Percentiles rank a stretch among this genome's conserved stretches.
Evolutionary conservation across 1,140 invertebrate genomes (phyloP).

Genomic region (Drosophila elegans): DNA sequence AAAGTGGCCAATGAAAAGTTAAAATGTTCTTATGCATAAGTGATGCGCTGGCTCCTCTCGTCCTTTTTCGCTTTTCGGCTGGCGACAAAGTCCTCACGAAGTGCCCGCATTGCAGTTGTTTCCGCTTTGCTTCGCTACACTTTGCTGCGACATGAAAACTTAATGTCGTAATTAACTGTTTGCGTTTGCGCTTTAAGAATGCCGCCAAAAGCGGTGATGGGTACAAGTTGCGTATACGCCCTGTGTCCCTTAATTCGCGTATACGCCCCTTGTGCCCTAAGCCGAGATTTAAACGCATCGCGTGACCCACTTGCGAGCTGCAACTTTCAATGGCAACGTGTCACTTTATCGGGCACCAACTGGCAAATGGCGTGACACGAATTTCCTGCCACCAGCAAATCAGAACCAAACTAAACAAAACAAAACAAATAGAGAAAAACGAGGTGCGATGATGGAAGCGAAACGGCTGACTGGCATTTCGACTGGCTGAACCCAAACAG

Average conservation of each 20-base stretch:
- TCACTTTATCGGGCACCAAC: slow-evolving; percentile 58
- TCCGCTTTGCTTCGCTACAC: slow-evolving; percentile 43
- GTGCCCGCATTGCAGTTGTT: slow-evolving; percentile 78
- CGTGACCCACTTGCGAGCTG: slow-evolving; percentile 55
- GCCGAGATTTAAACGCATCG: slow-evolving; percentile 48
- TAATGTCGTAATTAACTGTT: slow-evolving; percentile 82
- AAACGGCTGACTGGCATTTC: slow-evolving; percentile 36
- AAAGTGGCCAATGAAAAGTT: slow-evolving; percentile 80
- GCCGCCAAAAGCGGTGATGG: slow-evolving; percentile 32
- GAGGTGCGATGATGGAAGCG: slow-evolving; percentile 3
- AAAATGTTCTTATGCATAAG: slow-evolving; percentile 83
- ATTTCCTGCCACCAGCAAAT: slow-evolving; percentile 47
- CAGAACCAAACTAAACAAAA: slow-evolving; percentile 33
- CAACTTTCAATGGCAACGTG: slow-evolving; percentile 27
- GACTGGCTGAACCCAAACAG: slow-evolving; percentile 28
- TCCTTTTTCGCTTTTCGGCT: slow-evolving; percentile 22
- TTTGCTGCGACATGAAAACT: slow-evolving; percentile 71
- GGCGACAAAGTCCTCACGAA: slow-evolving; percentile 76
- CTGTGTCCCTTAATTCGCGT: slow-evolving; percentile 39
- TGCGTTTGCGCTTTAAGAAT: slow-evolving; percentile 70
- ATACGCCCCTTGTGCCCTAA: slow-evolving; percentile 41
- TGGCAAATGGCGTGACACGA: slow-evolving; percentile 66
- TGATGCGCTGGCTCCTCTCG: slow-evolving; percentile 56
- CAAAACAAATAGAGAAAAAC: slow-evolving; percentile 43
- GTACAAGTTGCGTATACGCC: slow-evolving; percentile 55